phyloP scores from a whole-genome alignment of 2,888 invertebrate species.

The Lasioglossum zephyrum region DNA sequence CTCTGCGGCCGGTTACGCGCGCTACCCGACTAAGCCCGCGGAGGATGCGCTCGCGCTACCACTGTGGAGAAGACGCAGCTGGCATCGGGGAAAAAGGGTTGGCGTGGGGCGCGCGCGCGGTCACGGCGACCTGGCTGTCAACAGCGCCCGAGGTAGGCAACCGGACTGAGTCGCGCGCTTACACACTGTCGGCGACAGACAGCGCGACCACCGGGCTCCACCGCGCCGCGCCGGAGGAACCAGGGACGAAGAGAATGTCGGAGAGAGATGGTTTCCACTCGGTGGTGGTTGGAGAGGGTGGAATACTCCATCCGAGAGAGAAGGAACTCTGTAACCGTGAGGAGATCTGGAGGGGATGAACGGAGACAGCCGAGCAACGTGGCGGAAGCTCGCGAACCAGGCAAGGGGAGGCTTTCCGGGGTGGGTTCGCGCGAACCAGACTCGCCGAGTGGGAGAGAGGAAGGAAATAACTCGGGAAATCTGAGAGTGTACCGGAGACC shows the following conservation, averaged over 20 bases:
- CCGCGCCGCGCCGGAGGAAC: background rate
- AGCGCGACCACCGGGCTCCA: slow-evolving; percentile 48
- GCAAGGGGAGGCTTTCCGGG: background rate
- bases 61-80: slow-evolving; percentile 30
- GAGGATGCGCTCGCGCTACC: background rate
- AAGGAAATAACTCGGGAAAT: slow-evolving; percentile 10
- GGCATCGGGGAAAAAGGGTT: slow-evolving; percentile 31
- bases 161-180: slow-evolving; percentile 73
- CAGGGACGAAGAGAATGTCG: background rate
- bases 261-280: background rate
- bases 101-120: slow-evolving; percentile 47
- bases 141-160: slow-evolving; percentile 76
- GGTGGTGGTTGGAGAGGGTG: background rate
- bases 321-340: background rate
- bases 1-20: background rate
- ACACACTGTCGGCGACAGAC: slow-evolving; percentile 70
- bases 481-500: slow-evolving; percentile 12
- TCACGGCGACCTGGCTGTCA: slow-evolving; percentile 55
- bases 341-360: slow-evolving; percentile 23
- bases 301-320: background rate
- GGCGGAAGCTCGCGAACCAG: slow-evolving; percentile 4
- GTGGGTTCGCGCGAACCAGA: background rate
- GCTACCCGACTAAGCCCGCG: background rate
- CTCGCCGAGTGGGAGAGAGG: background rate
- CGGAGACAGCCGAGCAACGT: background rate